Base-by-base conservation (phyloP, 1,140 invertebrate species). In the Octopus bimaculoides region DNA sequence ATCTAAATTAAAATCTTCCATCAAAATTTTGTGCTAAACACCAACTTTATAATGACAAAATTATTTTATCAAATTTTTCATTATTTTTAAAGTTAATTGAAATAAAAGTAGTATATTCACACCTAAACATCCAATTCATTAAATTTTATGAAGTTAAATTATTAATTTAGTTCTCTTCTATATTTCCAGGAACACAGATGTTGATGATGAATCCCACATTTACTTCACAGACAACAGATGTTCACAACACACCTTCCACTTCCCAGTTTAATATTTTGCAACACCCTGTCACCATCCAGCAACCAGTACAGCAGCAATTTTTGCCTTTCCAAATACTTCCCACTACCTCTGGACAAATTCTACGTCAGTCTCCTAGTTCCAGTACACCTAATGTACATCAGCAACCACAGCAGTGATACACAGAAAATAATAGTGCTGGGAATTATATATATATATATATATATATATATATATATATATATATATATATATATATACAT, bases 281-380 rank as follows among this genome's bases (percentile, higher is more conserved):
- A 71, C 66, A 71, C 17, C 66, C 7, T n/a, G 26, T 71, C 14
- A 71, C 66, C 26, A 71, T 71, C 26, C 66, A 71, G 26, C 66
- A 71, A 17, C 66, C 66, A n/a, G 66, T 71, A 6, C 66, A 26
- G 52, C 74, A 75, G 41, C 74, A 75, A 17, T 75, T 75, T 75
- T 75, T 75, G 74, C 74, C 74, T 41, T 75, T 75, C 26, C 74
- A 75, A 52, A 52, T 75, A 12, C 74, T 75, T n/a, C 41, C 74
- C 26, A 53, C 74, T 10, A 9, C n/a, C 26, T 14, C 20, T 52
- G 74, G 74, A 75, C 74, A 75, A 75, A 53, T 75, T 75, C 52
- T 75, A 41, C 41, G 52, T 10, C 74, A 75, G 26, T 75, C 74
- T 5, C 74, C 74, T 5, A 75, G 74, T 17, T 75, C 74, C 20